Evolutionary conservation across 1,140 invertebrate species (phyloP), one percentile per base, ranked within the genome.

Genomic region (Condylostylus longicornis): DNA sequence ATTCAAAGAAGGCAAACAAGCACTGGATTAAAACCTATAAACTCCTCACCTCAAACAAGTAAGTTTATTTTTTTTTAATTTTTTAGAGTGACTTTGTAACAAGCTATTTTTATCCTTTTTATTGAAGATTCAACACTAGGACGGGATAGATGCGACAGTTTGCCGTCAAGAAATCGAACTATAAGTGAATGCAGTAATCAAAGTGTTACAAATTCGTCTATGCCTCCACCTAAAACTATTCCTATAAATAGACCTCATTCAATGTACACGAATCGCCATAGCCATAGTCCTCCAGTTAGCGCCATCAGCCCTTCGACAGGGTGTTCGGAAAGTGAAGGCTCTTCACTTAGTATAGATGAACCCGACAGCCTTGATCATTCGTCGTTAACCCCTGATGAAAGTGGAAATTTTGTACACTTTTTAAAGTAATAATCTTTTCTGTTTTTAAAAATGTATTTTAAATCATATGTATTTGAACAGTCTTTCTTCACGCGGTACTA

Each of bases 131-230:
- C 25, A 42, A 37, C 17, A 20, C 22, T 15, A 49, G 64, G 58
- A 15, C 70, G 82, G 31, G 81, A 82, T 43, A 69, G 81, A 25
- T 83, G 77, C 53, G 83, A 82, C 52, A 84, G 77, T 54, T 71
- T 84, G 63, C 82, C 79, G 12, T 75, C 76, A 1, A 69, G 77
- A 15, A 58, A 53, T 48, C 64, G 74, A 34, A 76, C 70, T 2
- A 67, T 64, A 10, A 75, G 72, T 49, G 75, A 79, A 47, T 67
- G 69, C 33, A 63, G 51, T 29, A 67, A 70, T 49, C 49, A 61
- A 20, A 47, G 58, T n/a, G 47, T 49, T 32, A 42, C 42, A 40
- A 13, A 50, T 47, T 21, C 41, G 25, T 38, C 43, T 10, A 32
- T 37, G 30, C 45, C 44, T 28, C 40, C 46, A 18, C 48, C 61